phyloP scores from a whole-genome alignment of 2,113 vertebrate genomes.

The Xiphophorus couchianus region DNA sequence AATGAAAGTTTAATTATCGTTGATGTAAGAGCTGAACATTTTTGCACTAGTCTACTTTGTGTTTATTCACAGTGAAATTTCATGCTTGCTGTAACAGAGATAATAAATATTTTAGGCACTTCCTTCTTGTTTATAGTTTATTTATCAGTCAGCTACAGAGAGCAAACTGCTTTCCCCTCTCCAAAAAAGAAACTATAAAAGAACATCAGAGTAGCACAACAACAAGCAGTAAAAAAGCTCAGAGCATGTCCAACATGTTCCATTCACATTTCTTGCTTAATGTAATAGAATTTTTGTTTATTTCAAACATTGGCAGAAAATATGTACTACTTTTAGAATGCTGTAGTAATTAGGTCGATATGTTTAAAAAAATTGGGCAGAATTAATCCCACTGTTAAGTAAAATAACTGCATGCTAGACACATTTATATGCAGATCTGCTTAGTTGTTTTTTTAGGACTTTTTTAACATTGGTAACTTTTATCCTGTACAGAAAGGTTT shows the following conservation, averaged over 20 bases:
- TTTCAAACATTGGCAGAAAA: background rate
- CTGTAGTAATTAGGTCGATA: background rate
- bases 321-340: background rate
- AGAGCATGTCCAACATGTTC: background rate
- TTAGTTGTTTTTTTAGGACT: too few species aligned
- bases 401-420: background rate
- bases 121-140: conserved; percentile 75
- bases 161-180: conserved; percentile 29
- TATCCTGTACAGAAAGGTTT: background rate
- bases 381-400: background rate
- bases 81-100: conserved; percentile 62
- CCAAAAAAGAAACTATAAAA: conserved; percentile 35
- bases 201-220: conserved; percentile 4
- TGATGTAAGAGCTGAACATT: background rate
- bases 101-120: conserved; percentile 79
- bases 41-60: conserved; percentile 3
- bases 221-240: background rate
- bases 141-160: conserved; percentile 71
- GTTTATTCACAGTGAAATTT: conserved; percentile 42
- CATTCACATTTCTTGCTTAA: background rate
- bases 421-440: background rate
- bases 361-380: background rate
- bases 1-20: background rate
- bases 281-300: background rate
- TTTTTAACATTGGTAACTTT: background rate